phyloP scores from a whole-genome alignment of 2,113 vertebrate genomes.

The Castor canadensis region DNA sequence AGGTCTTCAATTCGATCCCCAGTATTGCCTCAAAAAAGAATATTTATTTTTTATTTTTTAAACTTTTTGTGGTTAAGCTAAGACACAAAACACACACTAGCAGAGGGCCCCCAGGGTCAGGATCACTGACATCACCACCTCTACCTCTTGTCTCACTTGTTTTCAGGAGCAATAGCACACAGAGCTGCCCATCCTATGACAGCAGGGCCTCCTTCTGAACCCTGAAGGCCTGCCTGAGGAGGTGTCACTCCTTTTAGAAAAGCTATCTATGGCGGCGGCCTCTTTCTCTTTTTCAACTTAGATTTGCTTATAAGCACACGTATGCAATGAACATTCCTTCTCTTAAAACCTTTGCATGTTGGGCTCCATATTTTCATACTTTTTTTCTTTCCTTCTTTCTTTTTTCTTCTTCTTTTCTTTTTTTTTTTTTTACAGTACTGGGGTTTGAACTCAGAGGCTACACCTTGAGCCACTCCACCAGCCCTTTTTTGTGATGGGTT shows the following conservation, averaged over 20 bases:
- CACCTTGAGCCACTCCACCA: too few species aligned
- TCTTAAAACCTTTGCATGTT: neutral
- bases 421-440: too few species aligned
- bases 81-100: neutral
- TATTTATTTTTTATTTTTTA: neutral
- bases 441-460: neutral
- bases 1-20: too few species aligned
- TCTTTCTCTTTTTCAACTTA: neutral
- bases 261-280: neutral
- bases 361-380: too few species aligned
- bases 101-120: neutral
- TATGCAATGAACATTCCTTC: neutral
- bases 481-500: too few species aligned
- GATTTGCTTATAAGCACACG: neutral
- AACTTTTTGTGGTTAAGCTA: neutral
- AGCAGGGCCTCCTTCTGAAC: neutral
- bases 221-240: neutral
- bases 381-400: neutral
- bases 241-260: neutral
- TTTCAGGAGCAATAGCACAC: neutral
- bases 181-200: neutral
- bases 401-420: neutral
- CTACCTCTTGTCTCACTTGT: neutral
- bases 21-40: too few species aligned
- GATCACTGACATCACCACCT: neutral